Base-by-base conservation (phyloP, 1,140 invertebrate species). In the Amphibalanus amphitrite region DNA sequence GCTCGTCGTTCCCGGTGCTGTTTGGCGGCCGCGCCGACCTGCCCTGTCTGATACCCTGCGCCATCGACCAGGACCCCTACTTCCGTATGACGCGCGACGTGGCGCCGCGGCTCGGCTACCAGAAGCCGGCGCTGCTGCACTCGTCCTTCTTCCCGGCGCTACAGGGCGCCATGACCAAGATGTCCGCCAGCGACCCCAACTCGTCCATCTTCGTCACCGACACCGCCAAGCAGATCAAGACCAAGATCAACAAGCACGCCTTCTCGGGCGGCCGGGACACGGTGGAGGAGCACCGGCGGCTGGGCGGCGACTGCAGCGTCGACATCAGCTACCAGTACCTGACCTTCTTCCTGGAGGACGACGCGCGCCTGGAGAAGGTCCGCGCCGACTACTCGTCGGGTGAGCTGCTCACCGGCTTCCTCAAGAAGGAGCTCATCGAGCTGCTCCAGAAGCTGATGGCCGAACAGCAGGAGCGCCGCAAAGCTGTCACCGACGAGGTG, bases 21-120 rank as follows among this genome's bases (percentile, higher is more conserved):
- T 99, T 99, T 80, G 88, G 82, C 40, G 78, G 85, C 3, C 84
- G 87, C 71, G 87, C 87, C 70, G 91, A 94, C 78, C 84, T 94
- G 70, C 90, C 90, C 8, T 97, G 94, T 78, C 83, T 99, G 0
- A 97, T 99, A 74, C 97, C 97, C 0, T 99, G 96, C 82, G 97
- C 95, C 33, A 99, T 99, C 77, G 97, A 99, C 85, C 97, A 99
- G 85, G 97, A 99, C 82, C 97, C 97, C 0, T 99, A 98, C 81
- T 99, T 99, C 81, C 85, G 97, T 71, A 97, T 99, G 95, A 95
- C 94, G 0, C 85, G 97, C 72, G 97, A 99, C 82, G 93, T 98
- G 28, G 92, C 95, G 0, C 95, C 95, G 0, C 86, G 87, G 72
- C 81, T 99, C 23, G 90, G 89, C 28, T 88, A 85, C 78, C 86